Conservation (phyloP, 2,797 vertebrate species). For the Eulemur mongoz region DNA sequence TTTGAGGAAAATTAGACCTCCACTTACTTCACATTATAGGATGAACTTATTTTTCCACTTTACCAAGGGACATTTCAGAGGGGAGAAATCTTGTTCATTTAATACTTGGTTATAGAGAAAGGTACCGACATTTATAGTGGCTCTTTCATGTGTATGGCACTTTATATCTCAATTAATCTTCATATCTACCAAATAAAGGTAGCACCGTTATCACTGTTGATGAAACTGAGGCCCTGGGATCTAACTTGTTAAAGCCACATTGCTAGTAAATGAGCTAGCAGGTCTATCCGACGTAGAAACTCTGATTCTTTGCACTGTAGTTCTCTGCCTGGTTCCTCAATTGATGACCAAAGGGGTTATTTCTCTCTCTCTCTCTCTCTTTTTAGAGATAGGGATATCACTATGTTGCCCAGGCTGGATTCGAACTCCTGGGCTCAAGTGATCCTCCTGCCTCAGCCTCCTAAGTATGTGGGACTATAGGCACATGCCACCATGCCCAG, state of each 20-base stretch:
- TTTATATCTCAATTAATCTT: not conserved
- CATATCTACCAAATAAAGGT: not conserved
- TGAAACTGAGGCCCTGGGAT: not conserved
- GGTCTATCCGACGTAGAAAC: not conserved
- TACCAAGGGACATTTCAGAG: not conserved
- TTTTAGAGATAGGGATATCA: not conserved
- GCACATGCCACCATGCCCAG: not conserved
- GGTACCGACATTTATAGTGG: not conserved
- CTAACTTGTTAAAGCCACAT: not conserved
- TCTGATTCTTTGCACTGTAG: not conserved
- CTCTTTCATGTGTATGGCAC: not conserved
- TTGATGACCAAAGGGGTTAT: not conserved
- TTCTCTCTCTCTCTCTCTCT: not conserved
- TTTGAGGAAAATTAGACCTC: constrained; percentile 29
- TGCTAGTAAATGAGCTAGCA: not conserved
- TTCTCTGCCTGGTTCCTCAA: constrained; percentile 2
- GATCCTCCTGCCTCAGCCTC: not conserved
- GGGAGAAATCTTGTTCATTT: not conserved
- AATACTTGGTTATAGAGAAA: not conserved
- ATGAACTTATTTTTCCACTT: not conserved
- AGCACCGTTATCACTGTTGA: not conserved
- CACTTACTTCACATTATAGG: not conserved
- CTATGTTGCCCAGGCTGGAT: not conserved
- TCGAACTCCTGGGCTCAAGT: not conserved
- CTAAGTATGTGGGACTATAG: not conserved